phyloP scores from a whole-genome alignment of 2,113 vertebrate genomes.

The Astatoreochromis straeleni region DNA sequence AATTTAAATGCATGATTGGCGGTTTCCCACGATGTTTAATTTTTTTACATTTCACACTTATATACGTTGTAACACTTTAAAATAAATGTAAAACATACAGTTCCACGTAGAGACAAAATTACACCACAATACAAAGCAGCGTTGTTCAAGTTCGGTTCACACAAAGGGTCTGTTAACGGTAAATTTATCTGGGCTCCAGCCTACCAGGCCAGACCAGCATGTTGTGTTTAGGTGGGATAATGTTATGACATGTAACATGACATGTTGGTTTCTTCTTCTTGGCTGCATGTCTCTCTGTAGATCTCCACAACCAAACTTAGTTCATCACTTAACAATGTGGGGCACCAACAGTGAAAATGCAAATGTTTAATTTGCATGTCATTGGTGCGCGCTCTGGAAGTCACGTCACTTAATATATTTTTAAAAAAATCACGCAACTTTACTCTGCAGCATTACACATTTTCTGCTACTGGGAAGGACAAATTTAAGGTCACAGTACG shows the following conservation, averaged over 20 bases:
- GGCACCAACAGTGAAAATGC: not conserved
- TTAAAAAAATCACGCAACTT: rapidly evolving
- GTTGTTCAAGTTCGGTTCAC: not conserved
- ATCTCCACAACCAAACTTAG: not conserved
- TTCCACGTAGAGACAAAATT: not conserved
- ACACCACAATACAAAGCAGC: not conserved
- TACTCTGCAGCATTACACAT: not conserved
- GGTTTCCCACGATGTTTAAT: not conserved
- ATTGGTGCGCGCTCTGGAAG: not conserved
- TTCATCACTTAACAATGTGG: rapidly evolving
- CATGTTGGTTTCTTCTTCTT: not conserved
- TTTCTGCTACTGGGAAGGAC: not conserved
- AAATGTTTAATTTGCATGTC: not conserved
- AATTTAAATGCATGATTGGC: not conserved
- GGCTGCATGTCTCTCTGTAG: not conserved
- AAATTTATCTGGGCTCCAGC: not conserved
- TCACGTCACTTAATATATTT: not conserved
- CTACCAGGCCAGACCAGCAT: not conserved
- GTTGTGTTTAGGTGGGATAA: not conserved
- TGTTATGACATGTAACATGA: not conserved
- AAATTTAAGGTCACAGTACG: rapidly evolving
- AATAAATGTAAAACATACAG: rapidly evolving
- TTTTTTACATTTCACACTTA: not conserved
- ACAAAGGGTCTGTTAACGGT: not conserved
- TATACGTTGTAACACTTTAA: not conserved